Conservation (phyloP, 2,888 invertebrate genomes). For the Oscheius myriophilus region DNA sequence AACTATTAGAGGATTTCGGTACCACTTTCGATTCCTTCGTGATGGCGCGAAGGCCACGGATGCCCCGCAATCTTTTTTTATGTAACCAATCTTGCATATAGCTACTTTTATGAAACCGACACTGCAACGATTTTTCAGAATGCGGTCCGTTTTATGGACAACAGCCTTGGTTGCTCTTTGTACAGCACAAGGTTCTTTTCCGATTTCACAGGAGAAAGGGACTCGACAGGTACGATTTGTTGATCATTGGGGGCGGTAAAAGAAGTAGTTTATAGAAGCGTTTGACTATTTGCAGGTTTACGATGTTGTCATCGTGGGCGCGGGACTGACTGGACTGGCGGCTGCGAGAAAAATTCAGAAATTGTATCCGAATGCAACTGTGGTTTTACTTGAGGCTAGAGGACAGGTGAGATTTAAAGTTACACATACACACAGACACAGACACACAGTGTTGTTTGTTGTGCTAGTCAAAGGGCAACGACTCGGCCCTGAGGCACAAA, state of each 20-base stretch:
- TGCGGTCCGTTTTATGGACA: too few relatives aligned
- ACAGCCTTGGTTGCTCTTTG: too few relatives aligned
- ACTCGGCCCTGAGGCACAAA: too few relatives aligned
- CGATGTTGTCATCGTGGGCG: constrained; percentile 34
- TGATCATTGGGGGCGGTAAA: too few relatives aligned
- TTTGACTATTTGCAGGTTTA: constrained; percentile 32
- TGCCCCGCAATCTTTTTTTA: too few relatives aligned
- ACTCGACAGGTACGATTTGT: background rate
- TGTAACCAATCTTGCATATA: too few relatives aligned
- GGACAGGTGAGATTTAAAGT: constrained; percentile 32
- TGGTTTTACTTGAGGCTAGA: constrained; percentile 44
- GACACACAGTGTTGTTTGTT: background rate
- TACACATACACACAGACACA: background rate
- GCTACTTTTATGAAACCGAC: too few relatives aligned
- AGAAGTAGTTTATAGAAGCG: too few relatives aligned
- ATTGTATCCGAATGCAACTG: constrained; percentile 34
- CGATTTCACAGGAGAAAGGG: background rate
- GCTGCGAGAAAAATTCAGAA: constrained; percentile 19
- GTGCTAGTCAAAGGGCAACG: background rate
- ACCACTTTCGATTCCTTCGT: too few relatives aligned
- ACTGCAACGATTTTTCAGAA: too few relatives aligned
- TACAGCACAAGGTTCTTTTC: constrained; percentile 3
- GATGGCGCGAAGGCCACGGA: too few relatives aligned
- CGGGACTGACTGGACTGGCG: constrained; percentile 31
- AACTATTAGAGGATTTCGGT: too few relatives aligned